Evolutionary conservation across 2,113 vertebrate species (phyloP).

Genomic region (Mungos mungo): DNA sequence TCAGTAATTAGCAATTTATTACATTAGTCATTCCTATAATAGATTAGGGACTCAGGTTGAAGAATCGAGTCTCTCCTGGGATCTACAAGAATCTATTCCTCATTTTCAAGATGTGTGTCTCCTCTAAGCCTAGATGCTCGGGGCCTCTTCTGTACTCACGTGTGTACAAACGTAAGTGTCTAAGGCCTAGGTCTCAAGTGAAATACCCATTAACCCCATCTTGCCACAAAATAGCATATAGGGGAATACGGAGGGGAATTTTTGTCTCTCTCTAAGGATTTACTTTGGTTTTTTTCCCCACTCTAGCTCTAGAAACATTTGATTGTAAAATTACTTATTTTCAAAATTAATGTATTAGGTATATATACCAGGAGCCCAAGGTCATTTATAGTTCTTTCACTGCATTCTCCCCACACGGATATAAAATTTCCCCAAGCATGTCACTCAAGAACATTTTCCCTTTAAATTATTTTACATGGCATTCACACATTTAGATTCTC

Average conservation of each 20-base stretch:
- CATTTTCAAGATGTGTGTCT: neutral
- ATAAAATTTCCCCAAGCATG: neutral
- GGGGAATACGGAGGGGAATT: neutral
- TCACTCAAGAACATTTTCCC: neutral
- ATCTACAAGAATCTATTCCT: neutral
- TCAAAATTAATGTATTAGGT: constrained; percentile 33
- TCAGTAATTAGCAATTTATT: neutral
- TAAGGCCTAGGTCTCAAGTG: neutral
- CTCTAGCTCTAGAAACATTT: neutral
- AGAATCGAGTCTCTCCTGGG: neutral
- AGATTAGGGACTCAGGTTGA: neutral
- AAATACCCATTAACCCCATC: neutral
- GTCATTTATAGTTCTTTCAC: neutral
- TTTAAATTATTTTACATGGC: neutral
- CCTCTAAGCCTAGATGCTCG: too few relatives aligned
- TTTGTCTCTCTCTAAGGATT: neutral
- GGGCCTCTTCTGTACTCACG: neutral
- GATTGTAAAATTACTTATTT: neutral
- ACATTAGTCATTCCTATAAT: neutral
- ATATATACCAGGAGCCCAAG: neutral
- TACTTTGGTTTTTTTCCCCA: neutral
- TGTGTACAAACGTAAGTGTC: neutral
- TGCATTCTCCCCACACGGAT: neutral
- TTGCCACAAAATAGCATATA: neutral
- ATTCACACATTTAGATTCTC: neutral